Base-by-base conservation (phyloP, 2,888 invertebrate genomes). In the Drosophila subsilvestris region DNA sequence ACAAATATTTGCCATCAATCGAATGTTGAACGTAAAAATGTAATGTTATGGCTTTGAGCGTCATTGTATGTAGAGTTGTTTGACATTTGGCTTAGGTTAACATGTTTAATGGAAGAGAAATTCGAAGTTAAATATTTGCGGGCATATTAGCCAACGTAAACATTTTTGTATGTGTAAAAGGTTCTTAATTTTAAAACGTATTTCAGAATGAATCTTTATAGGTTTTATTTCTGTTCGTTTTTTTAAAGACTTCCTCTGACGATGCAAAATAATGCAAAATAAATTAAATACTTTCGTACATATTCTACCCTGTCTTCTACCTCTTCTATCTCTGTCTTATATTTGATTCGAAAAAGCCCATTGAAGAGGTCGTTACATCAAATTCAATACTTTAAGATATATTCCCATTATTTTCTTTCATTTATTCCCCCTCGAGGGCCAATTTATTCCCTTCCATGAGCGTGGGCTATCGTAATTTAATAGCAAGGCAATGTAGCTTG, bases 1-100 rank as follows among this genome's bases (percentile, higher is more conserved):
- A 66, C 51, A 82, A 82, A 84, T 71, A 77, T 77, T 80, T 70
- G 61, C 57, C 44, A 57, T n/a, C 71, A 60, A 74, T 79, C 57
- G 57, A 57, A 18, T 37, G 47, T 27, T 57, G 42, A 63, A 44
- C 54, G 18, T n/a, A 55, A 66, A 17, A 37, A 55, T 66, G 54
- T 44, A 63, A 49, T 43, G 48, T 32, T 18, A 47, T 42, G 22
- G 27, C 20, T 32, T 12, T 5, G 32, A 5, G 3, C 12, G 10
- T 10, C 1, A 32, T 3, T 12, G 12, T 25, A 25, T 25, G 25
- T 6, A 18, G 55, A 49, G 25, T 55, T 54, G 22, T 44, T 54
- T 66, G 65, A 43, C 63, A 63, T 66, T 22, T 49, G 55, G 42
- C 48, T 65, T 25, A 43, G 18, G 54, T 25, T 63, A 32, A 42